phyloP scores from a whole-genome alignment of 2,888 invertebrate species.

The Cybosia mesomella region DNA sequence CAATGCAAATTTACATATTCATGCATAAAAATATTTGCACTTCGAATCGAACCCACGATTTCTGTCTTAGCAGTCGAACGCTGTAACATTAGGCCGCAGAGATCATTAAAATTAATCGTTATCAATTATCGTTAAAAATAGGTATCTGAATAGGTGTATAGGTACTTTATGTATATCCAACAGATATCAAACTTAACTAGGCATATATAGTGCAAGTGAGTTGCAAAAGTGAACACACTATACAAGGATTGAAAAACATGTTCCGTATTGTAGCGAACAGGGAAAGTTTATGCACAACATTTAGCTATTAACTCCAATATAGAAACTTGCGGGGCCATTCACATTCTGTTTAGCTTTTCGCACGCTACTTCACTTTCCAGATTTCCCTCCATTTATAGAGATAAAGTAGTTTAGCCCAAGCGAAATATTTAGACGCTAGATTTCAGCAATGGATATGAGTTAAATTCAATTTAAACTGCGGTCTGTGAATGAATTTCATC shows the following conservation, averaged over 20 bases:
- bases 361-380: slow-evolving; percentile 78
- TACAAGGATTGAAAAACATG: slow-evolving; percentile 25
- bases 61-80: no score
- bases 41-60: no score
- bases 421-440: slow-evolving; percentile 12
- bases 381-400: slow-evolving; percentile 77
- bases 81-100: no score
- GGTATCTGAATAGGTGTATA: no score
- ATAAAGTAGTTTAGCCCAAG: slow-evolving; percentile 30
- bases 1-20: no score
- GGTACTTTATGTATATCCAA: not conserved
- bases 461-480: not conserved
- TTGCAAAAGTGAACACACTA: slow-evolving; percentile 16
- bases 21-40: no score
- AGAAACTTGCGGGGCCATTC: slow-evolving; percentile 75
- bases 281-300: slow-evolving; percentile 56
- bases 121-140: no score
- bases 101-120: no score
- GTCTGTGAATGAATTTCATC: no score
- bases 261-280: slow-evolving; percentile 39
- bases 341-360: slow-evolving; percentile 75
- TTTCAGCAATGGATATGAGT: not conserved
- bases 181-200: not conserved
- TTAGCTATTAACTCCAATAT: slow-evolving; percentile 54
- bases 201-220: slow-evolving; percentile 4